These are phyloP conservation scores for Neoitamus cyanurus DNA, from an alignment of 2,888 invertebrate genomes.

Conservation along the genomic window DNA sequence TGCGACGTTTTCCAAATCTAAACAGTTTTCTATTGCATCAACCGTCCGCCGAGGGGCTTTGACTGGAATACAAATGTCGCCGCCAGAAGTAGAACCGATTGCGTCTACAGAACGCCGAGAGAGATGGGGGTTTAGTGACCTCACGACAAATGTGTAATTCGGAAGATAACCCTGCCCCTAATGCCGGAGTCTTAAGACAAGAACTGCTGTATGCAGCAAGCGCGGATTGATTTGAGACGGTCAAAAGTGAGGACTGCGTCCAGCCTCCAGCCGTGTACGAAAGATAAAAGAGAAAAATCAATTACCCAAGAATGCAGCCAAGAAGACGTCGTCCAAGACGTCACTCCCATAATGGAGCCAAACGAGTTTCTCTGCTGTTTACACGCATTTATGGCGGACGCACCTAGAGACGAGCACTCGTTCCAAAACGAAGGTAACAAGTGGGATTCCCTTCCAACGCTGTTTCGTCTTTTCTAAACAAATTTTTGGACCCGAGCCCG, in stretches of 20 bases:
- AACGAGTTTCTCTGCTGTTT: slow-evolving; percentile 4
- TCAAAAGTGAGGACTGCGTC: neutral
- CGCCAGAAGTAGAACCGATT: neutral
- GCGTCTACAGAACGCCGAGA: neutral
- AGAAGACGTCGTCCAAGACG: slow-evolving; percentile 14
- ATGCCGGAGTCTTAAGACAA: neutral
- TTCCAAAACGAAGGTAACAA: neutral
- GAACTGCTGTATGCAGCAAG: neutral
- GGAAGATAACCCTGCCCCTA: neutral
- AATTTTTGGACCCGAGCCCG: neutral
- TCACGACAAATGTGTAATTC: neutral
- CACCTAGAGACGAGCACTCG: neutral
- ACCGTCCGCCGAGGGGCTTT: neutral
- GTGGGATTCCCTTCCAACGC: neutral
- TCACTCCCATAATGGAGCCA: neutral
- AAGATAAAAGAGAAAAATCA: slow-evolving; percentile 4
- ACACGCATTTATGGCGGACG: neutral
- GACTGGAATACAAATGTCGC: neutral
- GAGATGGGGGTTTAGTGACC: slow-evolving; percentile 7
- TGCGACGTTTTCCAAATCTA: slow-evolving; percentile 1
- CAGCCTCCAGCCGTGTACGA: neutral
- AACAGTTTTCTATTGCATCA: neutral
- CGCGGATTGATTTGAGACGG: slow-evolving; percentile 8
- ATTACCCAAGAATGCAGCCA: slow-evolving; percentile 28
- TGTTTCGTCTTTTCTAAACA: neutral